phyloP scores from a whole-genome alignment of 2,797 vertebrate genomes.

The Melanotaenia boesemani region DNA sequence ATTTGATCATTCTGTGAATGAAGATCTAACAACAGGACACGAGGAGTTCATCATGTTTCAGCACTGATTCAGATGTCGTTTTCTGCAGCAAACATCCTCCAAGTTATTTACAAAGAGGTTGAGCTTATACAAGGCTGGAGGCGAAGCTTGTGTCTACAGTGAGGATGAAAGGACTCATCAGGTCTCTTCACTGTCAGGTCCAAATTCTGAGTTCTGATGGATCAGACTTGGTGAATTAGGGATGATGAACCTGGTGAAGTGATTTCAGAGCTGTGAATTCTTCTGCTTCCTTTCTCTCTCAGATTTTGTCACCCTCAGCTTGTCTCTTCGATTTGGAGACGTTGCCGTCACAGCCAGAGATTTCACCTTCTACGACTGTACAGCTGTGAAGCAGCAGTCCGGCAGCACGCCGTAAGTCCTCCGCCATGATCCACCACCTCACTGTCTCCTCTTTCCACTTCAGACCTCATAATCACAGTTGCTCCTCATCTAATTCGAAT shows the following conservation, averaged over 20 bases:
- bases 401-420: conserved; percentile 92
- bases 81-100: no score
- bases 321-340: conserved; percentile 89
- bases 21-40: no score
- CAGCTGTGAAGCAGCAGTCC: conserved; percentile 88
- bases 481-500: no score
- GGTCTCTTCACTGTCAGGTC: no score
- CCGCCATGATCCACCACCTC: conserved; percentile 12
- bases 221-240: conserved; percentile 18
- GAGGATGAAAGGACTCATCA: no score
- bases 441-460: conserved; percentile 9
- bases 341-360: conserved; percentile 86
- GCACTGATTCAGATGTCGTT: no score
- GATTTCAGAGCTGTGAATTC: conserved; percentile 21
- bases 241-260: conserved; percentile 44
- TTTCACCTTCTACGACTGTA: conserved; percentile 95
- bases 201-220: no score
- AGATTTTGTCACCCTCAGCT: conserved; percentile 90
- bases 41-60: no score
- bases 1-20: no score
- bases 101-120: no score
- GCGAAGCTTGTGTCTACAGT: not conserved
- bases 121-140: not conserved
- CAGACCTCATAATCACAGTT: not conserved
- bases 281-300: conserved; percentile 42